Percentiles rank a stretch among this genome's conserved stretches.
phyloP scores from a whole-genome alignment of 2,797 vertebrate species.

The Macroramphosus scolopax region DNA sequence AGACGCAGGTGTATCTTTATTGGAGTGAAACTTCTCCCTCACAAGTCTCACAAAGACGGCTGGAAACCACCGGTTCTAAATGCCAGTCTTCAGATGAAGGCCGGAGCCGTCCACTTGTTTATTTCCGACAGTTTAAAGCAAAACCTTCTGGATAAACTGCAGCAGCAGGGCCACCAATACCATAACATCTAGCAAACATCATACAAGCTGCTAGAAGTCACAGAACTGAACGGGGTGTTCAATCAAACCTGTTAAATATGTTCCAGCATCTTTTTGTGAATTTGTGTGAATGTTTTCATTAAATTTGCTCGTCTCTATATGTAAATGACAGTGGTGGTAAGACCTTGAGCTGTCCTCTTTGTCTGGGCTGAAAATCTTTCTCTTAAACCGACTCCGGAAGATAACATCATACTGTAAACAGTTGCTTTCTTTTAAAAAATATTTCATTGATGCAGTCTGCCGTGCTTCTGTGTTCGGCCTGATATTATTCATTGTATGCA shows the following conservation, averaged over 20 bases:
- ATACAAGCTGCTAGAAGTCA: no score
- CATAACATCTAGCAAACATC: constrained; percentile 12
- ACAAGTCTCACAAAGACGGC: constrained; percentile 20
- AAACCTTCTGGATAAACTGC: no score
- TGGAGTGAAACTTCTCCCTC: constrained; percentile 53
- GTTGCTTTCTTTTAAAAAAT: constrained; percentile 31
- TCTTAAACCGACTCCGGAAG: constrained; percentile 4
- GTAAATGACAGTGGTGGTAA: constrained; percentile 28
- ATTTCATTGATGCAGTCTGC: constrained; percentile 14
- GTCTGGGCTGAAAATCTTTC: neutral
- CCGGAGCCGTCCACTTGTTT: constrained; percentile 19
- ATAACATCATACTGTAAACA: neutral
- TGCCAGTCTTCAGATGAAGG: constrained; percentile 16
- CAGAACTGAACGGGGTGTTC: no score
- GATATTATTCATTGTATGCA: constrained; percentile 60
- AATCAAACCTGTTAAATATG: constrained; percentile 25
- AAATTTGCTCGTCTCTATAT: constrained; percentile 29
- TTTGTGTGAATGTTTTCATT: constrained; percentile 25
- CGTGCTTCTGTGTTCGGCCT: constrained; percentile 17
- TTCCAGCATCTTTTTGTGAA: constrained; percentile 13
- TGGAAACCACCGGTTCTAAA: constrained; percentile 21
- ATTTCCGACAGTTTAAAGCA: constrained; percentile 12
- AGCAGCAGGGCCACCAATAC: no score
- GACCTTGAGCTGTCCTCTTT: constrained; percentile 24
- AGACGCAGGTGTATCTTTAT: constrained; percentile 61